Evolutionary conservation across 2,113 vertebrate genomes (phyloP).

Genomic region (Balaeniceps rex): DNA sequence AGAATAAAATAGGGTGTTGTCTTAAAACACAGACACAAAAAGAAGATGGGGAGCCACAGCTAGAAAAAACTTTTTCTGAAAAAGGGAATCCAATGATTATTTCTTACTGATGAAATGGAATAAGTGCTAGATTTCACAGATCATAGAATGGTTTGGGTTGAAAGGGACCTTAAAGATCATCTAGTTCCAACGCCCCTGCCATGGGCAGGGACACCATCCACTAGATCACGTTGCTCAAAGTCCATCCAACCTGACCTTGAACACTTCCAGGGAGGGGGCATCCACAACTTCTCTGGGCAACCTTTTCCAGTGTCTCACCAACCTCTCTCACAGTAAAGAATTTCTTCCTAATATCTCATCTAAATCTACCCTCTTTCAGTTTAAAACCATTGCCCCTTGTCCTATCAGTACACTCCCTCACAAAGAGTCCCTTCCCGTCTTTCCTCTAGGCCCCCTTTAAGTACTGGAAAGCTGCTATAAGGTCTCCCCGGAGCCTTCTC

Average conservation of each 20-base stretch:
- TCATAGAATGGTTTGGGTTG: neutral
- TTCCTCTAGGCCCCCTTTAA: neutral
- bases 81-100: neutral
- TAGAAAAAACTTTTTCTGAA: neutral
- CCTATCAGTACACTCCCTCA: neutral
- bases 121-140: neutral
- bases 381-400: neutral
- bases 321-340: neutral
- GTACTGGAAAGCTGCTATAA: neutral
- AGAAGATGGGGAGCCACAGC: neutral
- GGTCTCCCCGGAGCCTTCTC: neutral
- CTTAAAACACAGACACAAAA: neutral
- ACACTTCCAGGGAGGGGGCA: neutral
- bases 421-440: neutral
- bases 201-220: neutral
- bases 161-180: neutral
- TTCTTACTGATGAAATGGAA: neutral
- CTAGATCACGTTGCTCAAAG: neutral
- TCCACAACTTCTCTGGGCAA: neutral
- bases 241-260: neutral
- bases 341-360: neutral
- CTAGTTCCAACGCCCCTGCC: neutral
- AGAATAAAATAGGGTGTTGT: neutral
- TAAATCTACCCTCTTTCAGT: neutral
- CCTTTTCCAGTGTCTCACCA: neutral